These are phyloP conservation scores for Eupsittula cactorum DNA, from an alignment of 2,113 vertebrate species.

Conservation along the genomic window DNA sequence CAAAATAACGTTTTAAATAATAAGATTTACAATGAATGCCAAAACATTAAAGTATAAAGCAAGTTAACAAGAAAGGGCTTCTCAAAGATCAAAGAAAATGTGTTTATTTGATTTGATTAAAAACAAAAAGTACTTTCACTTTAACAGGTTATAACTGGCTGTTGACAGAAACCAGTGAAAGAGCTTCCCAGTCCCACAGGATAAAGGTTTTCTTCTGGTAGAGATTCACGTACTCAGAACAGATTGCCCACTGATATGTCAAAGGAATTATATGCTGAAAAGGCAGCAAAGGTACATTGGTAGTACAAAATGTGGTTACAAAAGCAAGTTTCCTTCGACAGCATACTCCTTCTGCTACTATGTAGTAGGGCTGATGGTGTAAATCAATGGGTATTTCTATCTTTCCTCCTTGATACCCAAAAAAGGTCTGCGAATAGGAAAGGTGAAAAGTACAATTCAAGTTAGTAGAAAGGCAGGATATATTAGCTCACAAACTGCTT, in stretches of 20 bases:
- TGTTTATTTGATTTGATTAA: conserved; percentile 79
- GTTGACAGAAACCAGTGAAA: conserved; percentile 57
- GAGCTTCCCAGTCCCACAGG: conserved; percentile 52
- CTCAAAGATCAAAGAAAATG: conserved; percentile 76
- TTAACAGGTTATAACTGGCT: conserved; percentile 68
- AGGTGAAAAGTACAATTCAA: background rate
- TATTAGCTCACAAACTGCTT: background rate
- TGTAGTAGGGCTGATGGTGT: background rate
- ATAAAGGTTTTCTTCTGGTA: conserved; percentile 63
- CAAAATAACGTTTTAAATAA: conserved; percentile 81
- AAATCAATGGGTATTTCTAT: background rate
- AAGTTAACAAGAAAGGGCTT: conserved; percentile 80
- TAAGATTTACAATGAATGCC: conserved; percentile 80
- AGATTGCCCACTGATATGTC: conserved; percentile 30
- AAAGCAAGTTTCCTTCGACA: background rate
- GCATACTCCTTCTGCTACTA: background rate
- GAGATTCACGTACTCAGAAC: conserved; percentile 50
- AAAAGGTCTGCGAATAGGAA: background rate
- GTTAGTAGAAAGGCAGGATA: background rate
- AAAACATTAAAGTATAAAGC: conserved; percentile 81
- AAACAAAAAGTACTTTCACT: conserved; percentile 81
- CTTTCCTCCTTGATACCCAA: background rate
- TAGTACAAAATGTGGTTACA: background rate
- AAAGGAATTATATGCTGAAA: conserved; percentile 11
- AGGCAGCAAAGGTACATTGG: background rate